These are phyloP conservation scores for Hafferia zeledoni DNA, from an alignment of 2,797 vertebrate species.

Conservation along the genomic window DNA sequence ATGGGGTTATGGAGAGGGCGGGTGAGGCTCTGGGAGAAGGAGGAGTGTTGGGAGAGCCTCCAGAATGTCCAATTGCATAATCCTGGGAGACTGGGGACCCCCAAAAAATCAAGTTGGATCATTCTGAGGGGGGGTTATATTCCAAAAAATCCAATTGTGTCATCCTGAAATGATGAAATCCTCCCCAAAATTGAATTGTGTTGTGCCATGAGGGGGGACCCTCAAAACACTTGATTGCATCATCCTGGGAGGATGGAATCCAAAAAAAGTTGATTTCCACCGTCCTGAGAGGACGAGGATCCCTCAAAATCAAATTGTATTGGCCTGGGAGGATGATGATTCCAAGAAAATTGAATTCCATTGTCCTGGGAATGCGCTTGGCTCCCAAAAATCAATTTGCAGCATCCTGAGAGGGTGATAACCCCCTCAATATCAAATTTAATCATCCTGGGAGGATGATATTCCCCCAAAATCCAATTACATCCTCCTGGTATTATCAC, in stretches of 20 bases:
- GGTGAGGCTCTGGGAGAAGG: neutral
- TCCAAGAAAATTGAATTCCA: too few relatives aligned
- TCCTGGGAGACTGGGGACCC: too few relatives aligned
- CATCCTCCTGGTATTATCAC: neutral
- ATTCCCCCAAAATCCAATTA: neutral
- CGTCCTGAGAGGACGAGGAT: neutral
- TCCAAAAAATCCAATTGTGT: neutral
- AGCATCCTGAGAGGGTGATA: neutral
- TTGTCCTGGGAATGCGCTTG: neutral
- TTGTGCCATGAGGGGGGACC: too few relatives aligned
- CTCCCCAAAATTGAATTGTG: fast-evolving
- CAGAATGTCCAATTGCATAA: neutral
- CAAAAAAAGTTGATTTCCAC: neutral
- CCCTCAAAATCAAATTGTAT: neutral
- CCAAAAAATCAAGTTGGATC: fast-evolving
- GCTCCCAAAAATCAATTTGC: neutral
- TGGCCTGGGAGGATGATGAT: too few relatives aligned
- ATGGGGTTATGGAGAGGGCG: neutral
- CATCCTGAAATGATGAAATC: neutral
- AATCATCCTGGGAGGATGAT: neutral
- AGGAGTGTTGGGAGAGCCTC: neutral
- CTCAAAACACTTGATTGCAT: neutral
- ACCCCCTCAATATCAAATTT: neutral
- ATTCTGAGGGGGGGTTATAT: neutral
- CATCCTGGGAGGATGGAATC: neutral